Evolutionary conservation across 2,113 vertebrate genomes (phyloP).

Genomic region (Sitta europaea): DNA sequence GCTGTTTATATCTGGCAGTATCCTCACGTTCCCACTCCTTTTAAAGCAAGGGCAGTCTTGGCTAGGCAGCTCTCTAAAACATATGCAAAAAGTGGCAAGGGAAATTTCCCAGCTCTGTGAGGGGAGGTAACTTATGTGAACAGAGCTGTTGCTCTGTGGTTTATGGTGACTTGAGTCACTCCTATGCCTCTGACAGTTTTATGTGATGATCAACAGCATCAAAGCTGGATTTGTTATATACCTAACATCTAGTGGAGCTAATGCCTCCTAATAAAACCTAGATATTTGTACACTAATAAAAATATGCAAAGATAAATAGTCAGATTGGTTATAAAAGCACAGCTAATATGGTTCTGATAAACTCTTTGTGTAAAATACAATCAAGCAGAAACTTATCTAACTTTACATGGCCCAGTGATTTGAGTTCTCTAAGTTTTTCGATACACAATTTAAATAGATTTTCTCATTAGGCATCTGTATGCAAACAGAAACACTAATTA

Average conservation of each 20-base stretch:
- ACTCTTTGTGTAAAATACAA: neutral
- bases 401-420: neutral
- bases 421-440: neutral
- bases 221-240: constrained; percentile 51
- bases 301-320: neutral
- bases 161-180: neutral
- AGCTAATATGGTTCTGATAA: constrained; percentile 16
- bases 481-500: neutral
- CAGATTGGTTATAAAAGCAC: constrained; percentile 3
- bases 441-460: neutral
- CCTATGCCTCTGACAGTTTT: neutral
- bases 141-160: constrained; percentile 30
- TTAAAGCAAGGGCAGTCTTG: constrained; percentile 11
- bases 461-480: neutral
- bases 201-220: constrained; percentile 29
- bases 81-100: neutral
- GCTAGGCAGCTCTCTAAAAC: constrained; percentile 31
- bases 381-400: neutral
- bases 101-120: neutral
- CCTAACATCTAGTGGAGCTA: constrained; percentile 36
- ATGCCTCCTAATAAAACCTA: constrained; percentile 2
- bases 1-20: neutral
- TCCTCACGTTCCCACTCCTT: neutral
- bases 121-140: neutral
- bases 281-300: neutral